Conservation (phyloP, 2,888 invertebrate genomes). For the Ophonus ardosiacus region DNA sequence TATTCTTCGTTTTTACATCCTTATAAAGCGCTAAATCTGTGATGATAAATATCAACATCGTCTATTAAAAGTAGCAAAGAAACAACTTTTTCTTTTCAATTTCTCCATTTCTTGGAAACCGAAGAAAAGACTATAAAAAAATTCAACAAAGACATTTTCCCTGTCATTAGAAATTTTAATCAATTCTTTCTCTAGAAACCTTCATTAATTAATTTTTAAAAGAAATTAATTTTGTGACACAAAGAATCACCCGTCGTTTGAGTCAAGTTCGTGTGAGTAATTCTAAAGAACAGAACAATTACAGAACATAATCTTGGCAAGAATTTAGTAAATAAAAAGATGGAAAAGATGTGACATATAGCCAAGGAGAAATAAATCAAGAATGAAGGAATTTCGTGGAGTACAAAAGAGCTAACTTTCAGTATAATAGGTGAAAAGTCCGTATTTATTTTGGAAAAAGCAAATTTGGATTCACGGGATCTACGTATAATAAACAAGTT, state of each 20-base stretch:
- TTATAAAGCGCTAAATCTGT: no score
- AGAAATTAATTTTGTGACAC: not conserved
- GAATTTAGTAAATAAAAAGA: constrained; percentile 58
- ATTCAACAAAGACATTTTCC: constrained; percentile 3
- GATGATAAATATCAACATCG: no score
- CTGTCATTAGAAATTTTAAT: constrained; percentile 14
- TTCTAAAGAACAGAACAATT: constrained; percentile 36
- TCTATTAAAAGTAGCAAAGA: not conserved
- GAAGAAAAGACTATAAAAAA: not conserved
- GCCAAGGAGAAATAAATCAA: constrained; percentile 56
- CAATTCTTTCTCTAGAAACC: constrained; percentile 2
- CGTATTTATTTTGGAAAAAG: constrained; percentile 20
- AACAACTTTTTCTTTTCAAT: constrained; percentile 1
- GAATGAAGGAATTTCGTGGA: not conserved
- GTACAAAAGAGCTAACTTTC: not conserved
- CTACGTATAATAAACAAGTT: constrained; percentile 51
- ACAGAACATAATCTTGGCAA: constrained; percentile 56
- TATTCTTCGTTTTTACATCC: no score
- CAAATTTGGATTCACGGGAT: constrained; percentile 10
- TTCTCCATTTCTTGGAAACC: not conserved
- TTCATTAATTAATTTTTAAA: not conserved
- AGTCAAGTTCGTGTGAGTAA: constrained; percentile 12
- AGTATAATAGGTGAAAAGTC: not conserved
- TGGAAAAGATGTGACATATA: constrained; percentile 19
- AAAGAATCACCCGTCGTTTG: not conserved